These are phyloP conservation scores for Uloborus plumipes DNA, from an alignment of 2,888 invertebrate species.

Conservation along the genomic window DNA sequence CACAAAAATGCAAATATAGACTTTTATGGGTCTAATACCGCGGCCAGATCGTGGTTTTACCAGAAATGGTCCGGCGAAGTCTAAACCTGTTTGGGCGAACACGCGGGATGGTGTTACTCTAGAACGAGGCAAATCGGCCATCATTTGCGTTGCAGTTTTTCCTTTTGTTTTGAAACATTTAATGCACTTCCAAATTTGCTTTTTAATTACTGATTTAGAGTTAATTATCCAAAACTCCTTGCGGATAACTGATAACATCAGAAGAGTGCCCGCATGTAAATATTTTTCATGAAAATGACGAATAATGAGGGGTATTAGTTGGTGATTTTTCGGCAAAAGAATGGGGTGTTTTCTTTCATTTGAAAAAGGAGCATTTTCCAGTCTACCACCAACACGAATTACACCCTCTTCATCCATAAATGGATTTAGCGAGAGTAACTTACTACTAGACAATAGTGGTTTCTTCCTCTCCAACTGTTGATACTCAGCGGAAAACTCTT, in stretches of 20 bases:
- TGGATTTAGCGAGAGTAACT: background rate
- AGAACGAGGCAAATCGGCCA: background rate
- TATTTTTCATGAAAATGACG: background rate
- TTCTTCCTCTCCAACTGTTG: no score
- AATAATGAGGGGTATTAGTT: background rate
- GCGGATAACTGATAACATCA: background rate
- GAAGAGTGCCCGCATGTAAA: background rate
- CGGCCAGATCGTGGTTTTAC: background rate
- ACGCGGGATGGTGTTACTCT: background rate
- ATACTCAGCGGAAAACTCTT: no score
- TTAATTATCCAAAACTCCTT: background rate
- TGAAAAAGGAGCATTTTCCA: background rate
- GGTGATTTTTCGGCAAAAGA: background rate
- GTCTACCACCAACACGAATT: slow-evolving; percentile 4
- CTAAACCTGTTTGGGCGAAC: no score
- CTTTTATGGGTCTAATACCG: no score
- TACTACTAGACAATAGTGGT: background rate
- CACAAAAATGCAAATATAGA: no score
- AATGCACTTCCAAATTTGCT: background rate
- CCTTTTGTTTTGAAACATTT: background rate
- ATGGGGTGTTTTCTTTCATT: slow-evolving; percentile 1
- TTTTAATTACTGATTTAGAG: background rate
- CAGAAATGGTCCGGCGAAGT: no score
- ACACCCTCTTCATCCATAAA: background rate
- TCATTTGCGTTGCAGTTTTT: background rate